These are phyloP conservation scores for Tragelaphus scriptus DNA, from an alignment of 2,113 vertebrate species.

Conservation along the genomic window DNA sequence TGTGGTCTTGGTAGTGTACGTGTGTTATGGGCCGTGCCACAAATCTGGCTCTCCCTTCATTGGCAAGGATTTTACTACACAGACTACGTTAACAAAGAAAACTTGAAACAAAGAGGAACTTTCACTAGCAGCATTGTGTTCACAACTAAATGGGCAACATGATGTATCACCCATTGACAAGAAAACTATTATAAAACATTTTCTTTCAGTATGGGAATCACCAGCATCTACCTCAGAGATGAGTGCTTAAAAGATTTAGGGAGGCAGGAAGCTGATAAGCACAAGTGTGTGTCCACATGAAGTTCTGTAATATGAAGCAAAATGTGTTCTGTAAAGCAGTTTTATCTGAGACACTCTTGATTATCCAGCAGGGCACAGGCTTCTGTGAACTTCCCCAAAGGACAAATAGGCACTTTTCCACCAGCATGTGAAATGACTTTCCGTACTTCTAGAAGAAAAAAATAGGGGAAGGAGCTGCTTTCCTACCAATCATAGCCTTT, in stretches of 20 bases:
- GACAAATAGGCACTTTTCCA: neutral
- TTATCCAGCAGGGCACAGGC: neutral
- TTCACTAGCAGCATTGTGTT: constrained; percentile 9
- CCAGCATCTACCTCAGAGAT: neutral
- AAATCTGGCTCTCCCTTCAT: constrained; percentile 8
- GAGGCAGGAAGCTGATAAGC: neutral
- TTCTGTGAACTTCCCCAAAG: neutral
- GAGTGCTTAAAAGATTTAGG: neutral
- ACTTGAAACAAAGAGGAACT: constrained; percentile 29
- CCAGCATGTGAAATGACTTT: neutral
- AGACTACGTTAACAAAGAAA: constrained; percentile 29
- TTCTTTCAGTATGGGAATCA: neutral
- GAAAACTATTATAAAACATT: constrained; percentile 1
- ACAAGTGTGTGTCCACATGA: neutral
- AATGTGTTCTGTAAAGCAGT: neutral
- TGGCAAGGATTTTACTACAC: constrained; percentile 21
- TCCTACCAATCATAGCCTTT: neutral
- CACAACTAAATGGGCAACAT: neutral
- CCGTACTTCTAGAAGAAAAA: neutral
- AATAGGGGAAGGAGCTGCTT: neutral
- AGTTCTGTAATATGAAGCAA: neutral
- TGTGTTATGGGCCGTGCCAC: neutral
- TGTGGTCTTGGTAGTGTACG: constrained; percentile 39
- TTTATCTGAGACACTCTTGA: neutral
- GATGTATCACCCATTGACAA: constrained; percentile 17